Evolutionary conservation across 1,140 invertebrate genomes (phyloP), one percentile per base, ranked within the genome.

Genomic region (Episyrphus balteatus): DNA sequence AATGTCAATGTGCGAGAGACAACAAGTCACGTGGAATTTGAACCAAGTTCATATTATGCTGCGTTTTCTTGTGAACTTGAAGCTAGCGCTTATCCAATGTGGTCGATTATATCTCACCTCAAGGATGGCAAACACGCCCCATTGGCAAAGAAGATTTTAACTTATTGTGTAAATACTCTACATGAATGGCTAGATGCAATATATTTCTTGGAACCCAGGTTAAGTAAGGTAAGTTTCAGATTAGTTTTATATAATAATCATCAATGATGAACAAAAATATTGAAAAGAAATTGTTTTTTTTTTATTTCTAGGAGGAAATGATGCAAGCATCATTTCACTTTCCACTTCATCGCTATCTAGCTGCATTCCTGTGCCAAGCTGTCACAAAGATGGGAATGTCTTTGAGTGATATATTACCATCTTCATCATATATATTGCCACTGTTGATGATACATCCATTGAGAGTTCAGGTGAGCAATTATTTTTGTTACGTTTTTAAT

Each of bases 41-140:
- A 97, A 66, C 90, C 92, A 13, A 92, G 91, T 49, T 92, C 90
- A 1, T 98, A 98, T 72, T 96, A 96, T 73, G 90, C 92, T 39
- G 92, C 93, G 1, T 98, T 96, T 73, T 92, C 89, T 46, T 92
- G 92, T 45, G 94, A 98, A 73, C 72, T 97, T 49, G 93, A 98
- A 73, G 92, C 92, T 9, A 91, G 88, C 58, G 90, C 92, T 2
- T 93, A 94, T 70, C 91, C 92, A 2, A 93, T 98, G 91, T 97
- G 92, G 92, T 89, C 90, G 5, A 75, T 97, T 26, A 82, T 96
- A 21, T 84, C 84, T 10, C 92, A 96, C 73, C 75, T 95, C 14
- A 80, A 79, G 47, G 83, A 84, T 55, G 72, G 77, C 1, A 76
- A 76, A 48, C 86, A 86, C 55, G 78, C 81, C 13, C 69, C 77